Base-by-base conservation (phyloP, 1,140 invertebrate genomes). In the Ips typographus region DNA sequence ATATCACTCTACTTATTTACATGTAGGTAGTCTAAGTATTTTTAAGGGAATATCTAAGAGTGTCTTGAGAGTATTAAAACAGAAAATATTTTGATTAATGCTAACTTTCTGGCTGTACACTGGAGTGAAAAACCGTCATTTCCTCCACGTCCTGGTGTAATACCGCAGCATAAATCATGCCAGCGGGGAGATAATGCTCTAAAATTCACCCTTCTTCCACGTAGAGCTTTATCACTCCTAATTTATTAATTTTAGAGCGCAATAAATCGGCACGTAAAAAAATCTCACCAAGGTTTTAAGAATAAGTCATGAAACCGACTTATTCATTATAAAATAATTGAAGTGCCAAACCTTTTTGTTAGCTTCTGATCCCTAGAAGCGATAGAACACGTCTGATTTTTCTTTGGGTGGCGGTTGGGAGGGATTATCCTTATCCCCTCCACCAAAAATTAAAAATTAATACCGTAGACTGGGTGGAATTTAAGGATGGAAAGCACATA, bases 321-420 rank as follows among this genome's bases (percentile, higher is more conserved):
- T 70, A 73, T 75, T 74, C 69, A 73, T 75, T 75, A 73, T 71
- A 73, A 75, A 73, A 74, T 75, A 75, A 75, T 75, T 75, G 72
- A 68, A 75, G 74, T 71, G 72, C 62, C 72, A 70, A 58, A 68
- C 68, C 57, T 65, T 71, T 71, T 73, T 72, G 72, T 73, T 75
- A 58, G 66, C 61, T 71, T 67, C 8, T 74, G 74, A 75, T 75
- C 65, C 43, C 62, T 58, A 36, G 57, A 40, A 51, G 67, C 40
- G 74, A 75, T 75, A 75, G 58, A 72, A 72, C 74, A 75, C 74
- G 74, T n/a, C 40, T 41, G 8, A 37, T 62, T 37, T 62, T 59
- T 2, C 37, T 7, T 2, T 40, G 39, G 2, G 2, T 4, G 7
- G 7, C 8, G 38, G 40, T 40, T 59, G 6, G 8, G 8, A 40